phyloP scores from a whole-genome alignment of 2,113 vertebrate species.

The Haemorhous mexicanus region DNA sequence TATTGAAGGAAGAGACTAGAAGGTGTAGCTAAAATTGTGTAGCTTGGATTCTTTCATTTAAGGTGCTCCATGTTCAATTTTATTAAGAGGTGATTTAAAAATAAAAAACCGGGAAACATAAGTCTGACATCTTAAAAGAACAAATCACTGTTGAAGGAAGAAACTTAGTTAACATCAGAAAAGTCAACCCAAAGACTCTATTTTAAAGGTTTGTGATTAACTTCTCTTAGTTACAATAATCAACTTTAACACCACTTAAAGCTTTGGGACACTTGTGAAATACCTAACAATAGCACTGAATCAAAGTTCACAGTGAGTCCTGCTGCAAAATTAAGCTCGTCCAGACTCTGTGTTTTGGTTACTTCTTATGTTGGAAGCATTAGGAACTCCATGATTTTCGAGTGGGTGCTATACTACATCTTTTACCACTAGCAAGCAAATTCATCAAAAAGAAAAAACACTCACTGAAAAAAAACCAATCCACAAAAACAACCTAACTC shows the following conservation, averaged over 20 bases:
- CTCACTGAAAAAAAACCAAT: not conserved
- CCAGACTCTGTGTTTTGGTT: not conserved
- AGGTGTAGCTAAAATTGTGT: not conserved
- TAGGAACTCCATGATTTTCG: not conserved
- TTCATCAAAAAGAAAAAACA: not conserved
- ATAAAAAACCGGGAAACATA: not conserved
- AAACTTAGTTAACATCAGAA: not conserved
- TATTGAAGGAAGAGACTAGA: not conserved
- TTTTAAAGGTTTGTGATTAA: not conserved
- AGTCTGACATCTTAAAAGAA: not conserved
- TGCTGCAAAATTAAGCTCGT: not conserved
- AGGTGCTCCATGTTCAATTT: not conserved
- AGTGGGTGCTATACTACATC: not conserved
- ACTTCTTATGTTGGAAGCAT: not conserved
- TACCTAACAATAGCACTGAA: not conserved
- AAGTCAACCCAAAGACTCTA: not conserved
- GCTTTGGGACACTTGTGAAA: not conserved
- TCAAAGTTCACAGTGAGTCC: not conserved
- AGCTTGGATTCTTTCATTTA: not conserved
- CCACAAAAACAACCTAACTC: rapidly evolving
- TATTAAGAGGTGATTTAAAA: not conserved
- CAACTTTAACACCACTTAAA: not conserved
- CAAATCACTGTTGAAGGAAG: not conserved
- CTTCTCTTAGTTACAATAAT: not conserved
- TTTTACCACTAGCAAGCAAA: not conserved